Conservation (phyloP, 2,888 invertebrate species). For the Agapostemon virescens region DNA sequence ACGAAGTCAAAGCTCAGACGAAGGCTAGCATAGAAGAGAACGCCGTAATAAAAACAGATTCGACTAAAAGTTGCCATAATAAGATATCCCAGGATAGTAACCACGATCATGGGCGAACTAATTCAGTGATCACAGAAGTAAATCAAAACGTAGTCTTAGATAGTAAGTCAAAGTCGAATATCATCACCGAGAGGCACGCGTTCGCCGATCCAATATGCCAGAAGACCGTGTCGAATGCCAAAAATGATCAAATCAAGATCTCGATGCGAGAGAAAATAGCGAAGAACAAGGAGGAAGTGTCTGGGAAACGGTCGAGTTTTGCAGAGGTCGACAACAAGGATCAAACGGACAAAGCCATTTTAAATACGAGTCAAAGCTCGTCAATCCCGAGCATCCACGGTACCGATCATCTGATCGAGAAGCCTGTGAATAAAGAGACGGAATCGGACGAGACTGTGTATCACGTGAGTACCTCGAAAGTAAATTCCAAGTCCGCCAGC, state of each 20-base stretch:
- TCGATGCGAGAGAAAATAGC: slow-evolving; percentile 73
- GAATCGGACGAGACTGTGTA: slow-evolving; percentile 54
- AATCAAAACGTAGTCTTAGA: slow-evolving; percentile 63
- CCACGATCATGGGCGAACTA: slow-evolving; percentile 48
- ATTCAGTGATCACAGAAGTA: slow-evolving; percentile 54
- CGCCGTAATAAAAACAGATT: slow-evolving; percentile 36
- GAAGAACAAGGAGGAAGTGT: slow-evolving; percentile 73
- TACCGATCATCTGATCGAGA: slow-evolving; percentile 58
- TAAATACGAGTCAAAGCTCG: slow-evolving; percentile 61
- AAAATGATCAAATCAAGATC: slow-evolving; percentile 76
- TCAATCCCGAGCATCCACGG: slow-evolving; percentile 54
- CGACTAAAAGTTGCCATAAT: slow-evolving; percentile 50
- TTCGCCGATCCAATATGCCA: slow-evolving; percentile 62
- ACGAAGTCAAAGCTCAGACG: slow-evolving; percentile 52
- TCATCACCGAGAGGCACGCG: slow-evolving; percentile 62
- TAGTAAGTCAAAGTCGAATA: slow-evolving; percentile 62
- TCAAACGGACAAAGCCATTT: slow-evolving; percentile 57
- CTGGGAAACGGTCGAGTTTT: slow-evolving; percentile 74
- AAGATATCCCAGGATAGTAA: slow-evolving; percentile 67
- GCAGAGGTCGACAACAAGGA: slow-evolving; percentile 71
- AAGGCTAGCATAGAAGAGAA: slow-evolving; percentile 47
- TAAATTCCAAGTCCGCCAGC: slow-evolving; percentile 34
- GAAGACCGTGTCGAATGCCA: slow-evolving; percentile 75
- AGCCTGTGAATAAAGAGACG: slow-evolving; percentile 52
- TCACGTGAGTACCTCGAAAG: slow-evolving; percentile 39